phyloP scores from a whole-genome alignment of 2,113 vertebrate genomes.

The Cryptomyrus ogoouensis region DNA sequence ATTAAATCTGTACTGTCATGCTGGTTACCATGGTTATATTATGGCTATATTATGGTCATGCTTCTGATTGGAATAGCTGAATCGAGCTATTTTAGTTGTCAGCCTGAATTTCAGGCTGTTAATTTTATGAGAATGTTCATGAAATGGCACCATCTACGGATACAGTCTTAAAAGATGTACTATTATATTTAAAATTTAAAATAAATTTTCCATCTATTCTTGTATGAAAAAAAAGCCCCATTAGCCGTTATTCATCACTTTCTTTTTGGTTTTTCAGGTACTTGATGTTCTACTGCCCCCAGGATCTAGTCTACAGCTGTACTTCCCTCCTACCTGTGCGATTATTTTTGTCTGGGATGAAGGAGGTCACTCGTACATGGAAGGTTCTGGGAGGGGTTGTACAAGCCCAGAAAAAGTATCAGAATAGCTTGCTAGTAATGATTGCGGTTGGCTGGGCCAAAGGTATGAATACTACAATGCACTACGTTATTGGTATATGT shows the following conservation, averaged over 20 bases:
- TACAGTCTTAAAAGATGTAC: background rate
- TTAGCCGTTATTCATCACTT: background rate
- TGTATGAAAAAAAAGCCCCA: background rate
- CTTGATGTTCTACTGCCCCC: constrained; percentile 84
- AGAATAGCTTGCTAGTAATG: constrained; percentile 83
- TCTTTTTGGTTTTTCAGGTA: constrained; percentile 66
- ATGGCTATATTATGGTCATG: background rate
- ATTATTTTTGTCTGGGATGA: constrained; percentile 81
- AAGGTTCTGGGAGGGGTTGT: constrained; percentile 82
- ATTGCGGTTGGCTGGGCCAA: constrained; percentile 86
- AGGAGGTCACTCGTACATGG: constrained; percentile 91
- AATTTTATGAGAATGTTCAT: background rate
- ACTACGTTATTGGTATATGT: background rate
- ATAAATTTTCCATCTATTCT: background rate
- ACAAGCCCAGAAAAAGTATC: constrained; percentile 75
- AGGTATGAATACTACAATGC: constrained; percentile 63
- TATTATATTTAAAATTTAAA: background rate
- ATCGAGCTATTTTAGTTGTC: background rate
- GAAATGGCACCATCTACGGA: background rate
- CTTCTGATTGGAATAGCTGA: background rate
- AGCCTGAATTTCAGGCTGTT: background rate
- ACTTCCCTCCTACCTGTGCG: constrained; percentile 71
- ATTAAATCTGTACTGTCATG: background rate
- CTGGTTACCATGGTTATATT: background rate
- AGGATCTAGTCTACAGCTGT: constrained; percentile 69